Percentiles rank a stretch among this genome's conserved stretches.
Evolutionary conservation across 2,113 vertebrate genomes (phyloP).

Genomic region (Ciconia stormi): DNA sequence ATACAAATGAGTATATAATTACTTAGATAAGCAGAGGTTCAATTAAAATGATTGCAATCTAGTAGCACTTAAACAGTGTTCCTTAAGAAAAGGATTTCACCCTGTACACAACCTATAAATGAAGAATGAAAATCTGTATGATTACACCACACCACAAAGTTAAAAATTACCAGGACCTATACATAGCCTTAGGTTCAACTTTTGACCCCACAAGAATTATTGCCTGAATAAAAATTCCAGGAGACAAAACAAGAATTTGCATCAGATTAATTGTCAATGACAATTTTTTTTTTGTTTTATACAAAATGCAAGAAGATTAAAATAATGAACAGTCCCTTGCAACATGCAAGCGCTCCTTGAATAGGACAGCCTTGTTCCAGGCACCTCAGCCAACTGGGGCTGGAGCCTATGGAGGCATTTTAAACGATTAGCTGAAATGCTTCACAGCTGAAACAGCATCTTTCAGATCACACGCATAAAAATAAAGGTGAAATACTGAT

Average conservation of each 20-base stretch:
- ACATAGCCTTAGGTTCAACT: constrained; percentile 46
- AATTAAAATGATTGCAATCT: constrained; percentile 60
- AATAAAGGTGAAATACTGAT: neutral
- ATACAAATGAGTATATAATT: constrained; percentile 4
- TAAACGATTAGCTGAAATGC: neutral
- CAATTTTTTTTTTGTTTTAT: constrained; percentile 9
- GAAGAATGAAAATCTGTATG: constrained; percentile 12
- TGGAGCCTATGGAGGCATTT: neutral
- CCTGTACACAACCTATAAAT: neutral
- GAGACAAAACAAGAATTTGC: constrained; percentile 34
- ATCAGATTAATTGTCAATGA: constrained; percentile 38
- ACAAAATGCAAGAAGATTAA: constrained; percentile 19
- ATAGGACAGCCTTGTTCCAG: neutral
- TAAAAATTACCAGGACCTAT: constrained; percentile 40
- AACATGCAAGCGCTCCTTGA: neutral
- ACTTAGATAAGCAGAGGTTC: constrained; percentile 25
- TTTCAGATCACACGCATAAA: neutral
- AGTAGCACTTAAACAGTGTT: neutral
- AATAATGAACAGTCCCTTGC: neutral
- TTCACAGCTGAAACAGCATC: neutral
- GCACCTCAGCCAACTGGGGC: neutral
- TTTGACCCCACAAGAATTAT: constrained; percentile 1
- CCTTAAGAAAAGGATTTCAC: constrained; percentile 22
- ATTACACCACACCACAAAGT: constrained; percentile 41
- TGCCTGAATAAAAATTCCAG: constrained; percentile 10